Percentiles rank a stretch among this genome's conserved stretches.
Conservation (phyloP, 2,888 invertebrate genomes). For the Heterodera filipjevi region DNA sequence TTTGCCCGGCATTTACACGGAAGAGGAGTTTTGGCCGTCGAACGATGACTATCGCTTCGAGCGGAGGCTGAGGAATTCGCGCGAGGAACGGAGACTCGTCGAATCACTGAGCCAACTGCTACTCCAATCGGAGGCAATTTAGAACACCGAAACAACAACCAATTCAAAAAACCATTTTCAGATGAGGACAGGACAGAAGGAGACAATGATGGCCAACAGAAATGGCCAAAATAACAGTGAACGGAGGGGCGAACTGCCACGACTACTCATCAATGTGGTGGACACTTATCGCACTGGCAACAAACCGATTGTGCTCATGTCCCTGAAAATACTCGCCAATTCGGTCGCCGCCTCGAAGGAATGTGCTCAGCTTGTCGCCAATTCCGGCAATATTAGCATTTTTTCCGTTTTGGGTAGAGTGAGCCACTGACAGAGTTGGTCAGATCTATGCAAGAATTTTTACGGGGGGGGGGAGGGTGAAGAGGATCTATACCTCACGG, state of each 20-base stretch:
- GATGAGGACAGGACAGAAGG: background rate
- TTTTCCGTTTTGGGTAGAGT: no score
- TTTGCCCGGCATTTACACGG: constrained; percentile 9
- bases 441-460: no score
- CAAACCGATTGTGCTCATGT: constrained; percentile 28
- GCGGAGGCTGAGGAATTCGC: constrained; percentile 12
- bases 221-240: background rate
- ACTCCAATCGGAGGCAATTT: constrained; percentile 10
- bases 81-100: background rate
- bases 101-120: constrained; percentile 21
- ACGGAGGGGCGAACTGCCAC: constrained; percentile 31
- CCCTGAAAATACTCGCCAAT: constrained; percentile 57
- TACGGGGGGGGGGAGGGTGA: no score
- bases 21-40: background rate
- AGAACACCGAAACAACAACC: background rate
- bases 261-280: constrained; percentile 33
- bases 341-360: constrained; percentile 45
- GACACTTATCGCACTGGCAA: constrained; percentile 25
- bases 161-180: background rate
- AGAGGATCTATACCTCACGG: no score
- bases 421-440: no score
- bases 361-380: constrained; percentile 49
- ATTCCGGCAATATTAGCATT: constrained; percentile 46
- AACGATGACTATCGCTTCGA: constrained; percentile 11
- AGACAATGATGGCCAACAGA: background rate